Base-by-base conservation (phyloP, 2,888 invertebrate genomes). In the Pardosa pseudoannulata region DNA sequence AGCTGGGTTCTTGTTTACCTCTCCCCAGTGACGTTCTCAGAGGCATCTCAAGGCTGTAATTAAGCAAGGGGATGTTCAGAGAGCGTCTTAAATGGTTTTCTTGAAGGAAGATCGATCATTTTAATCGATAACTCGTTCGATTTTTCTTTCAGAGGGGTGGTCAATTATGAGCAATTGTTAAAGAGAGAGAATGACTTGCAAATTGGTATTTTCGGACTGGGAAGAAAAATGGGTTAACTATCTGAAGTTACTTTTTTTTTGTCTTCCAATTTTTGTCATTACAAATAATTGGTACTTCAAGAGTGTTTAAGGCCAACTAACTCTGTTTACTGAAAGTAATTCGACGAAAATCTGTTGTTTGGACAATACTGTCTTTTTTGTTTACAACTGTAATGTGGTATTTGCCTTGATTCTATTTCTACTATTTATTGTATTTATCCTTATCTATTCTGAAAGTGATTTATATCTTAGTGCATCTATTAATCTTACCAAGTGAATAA, bases 41-140 rank as follows among this genome's bases (percentile, higher is more conserved):
- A 76, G 71, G 31, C 75, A 68, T 71, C 76, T 75, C 62, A 71
- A 31, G 32, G 71, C 68, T 80, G 56, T 82, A 82, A 82, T 82
- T 82, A 82, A 82, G 80, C 28, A 31, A 56, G 56, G 46, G 32
- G 79, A 28, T 31, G 11, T 19, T 64, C 31, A 13, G 19, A 41
- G 41, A 32, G 19, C 36, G 64, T 28, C 62, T 75, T 82, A 46
- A 82, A 82, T 75, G 64, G 39, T 71, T 70, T 75, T 75, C 64
- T 29, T 65, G 16, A 36, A 32, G 32, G 62, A 75, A 64, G 41
- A 76, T 62, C 82, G 64, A 76, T 80, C 39, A 73, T 73, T 68
- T 67, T 70, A 68, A 56, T 75, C 67, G 65, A 80, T 80, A 23
- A 62, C 75, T 82, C 50, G 74, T 71, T 62, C 62, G 71, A 23